Evolutionary conservation across 2,113 vertebrate species (phyloP).

Genomic region (Melospiza melodia): DNA sequence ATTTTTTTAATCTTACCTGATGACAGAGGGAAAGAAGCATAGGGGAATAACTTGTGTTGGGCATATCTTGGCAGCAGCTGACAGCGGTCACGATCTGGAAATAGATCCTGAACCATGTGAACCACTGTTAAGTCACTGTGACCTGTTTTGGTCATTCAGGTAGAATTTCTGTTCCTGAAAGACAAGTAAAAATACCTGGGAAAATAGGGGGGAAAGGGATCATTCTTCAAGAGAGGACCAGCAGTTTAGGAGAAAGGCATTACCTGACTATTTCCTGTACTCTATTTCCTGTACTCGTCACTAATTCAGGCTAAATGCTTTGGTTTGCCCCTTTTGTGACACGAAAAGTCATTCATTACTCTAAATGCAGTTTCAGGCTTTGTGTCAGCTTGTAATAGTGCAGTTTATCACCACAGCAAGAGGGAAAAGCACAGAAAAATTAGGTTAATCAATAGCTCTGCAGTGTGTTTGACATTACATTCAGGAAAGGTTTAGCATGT

Average conservation of each 20-base stretch:
- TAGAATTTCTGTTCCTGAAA: not conserved
- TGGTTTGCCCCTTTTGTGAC: not conserved
- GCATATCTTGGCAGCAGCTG: not conserved
- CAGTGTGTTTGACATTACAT: slow-evolving; percentile 35
- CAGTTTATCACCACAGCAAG: slow-evolving; percentile 56
- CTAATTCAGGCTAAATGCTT: slow-evolving; percentile 50
- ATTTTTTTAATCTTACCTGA: not conserved
- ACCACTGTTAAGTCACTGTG: not conserved
- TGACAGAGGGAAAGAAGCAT: not conserved
- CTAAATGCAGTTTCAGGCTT: slow-evolving; percentile 44
- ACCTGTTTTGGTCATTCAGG: not conserved
- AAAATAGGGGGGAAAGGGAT: not conserved
- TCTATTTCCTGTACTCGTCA: not conserved
- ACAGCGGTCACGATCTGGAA: not conserved
- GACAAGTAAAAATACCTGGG: not conserved
- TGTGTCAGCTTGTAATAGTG: slow-evolving; percentile 40
- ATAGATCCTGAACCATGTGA: not conserved
- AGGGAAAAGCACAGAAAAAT: slow-evolving; percentile 49
- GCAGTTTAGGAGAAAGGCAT: not conserved
- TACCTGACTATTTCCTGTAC: not conserved
- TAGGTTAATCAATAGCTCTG: slow-evolving; percentile 65
- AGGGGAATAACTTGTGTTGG: not conserved
- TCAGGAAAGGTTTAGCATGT: slow-evolving; percentile 31
- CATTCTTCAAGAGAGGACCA: not conserved
- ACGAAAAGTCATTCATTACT: slow-evolving; percentile 36